Evolutionary conservation across 2,888 invertebrate genomes (phyloP), one percentile per base, ranked within the genome.

Genomic region (Caenorhabditis imperialis): DNA sequence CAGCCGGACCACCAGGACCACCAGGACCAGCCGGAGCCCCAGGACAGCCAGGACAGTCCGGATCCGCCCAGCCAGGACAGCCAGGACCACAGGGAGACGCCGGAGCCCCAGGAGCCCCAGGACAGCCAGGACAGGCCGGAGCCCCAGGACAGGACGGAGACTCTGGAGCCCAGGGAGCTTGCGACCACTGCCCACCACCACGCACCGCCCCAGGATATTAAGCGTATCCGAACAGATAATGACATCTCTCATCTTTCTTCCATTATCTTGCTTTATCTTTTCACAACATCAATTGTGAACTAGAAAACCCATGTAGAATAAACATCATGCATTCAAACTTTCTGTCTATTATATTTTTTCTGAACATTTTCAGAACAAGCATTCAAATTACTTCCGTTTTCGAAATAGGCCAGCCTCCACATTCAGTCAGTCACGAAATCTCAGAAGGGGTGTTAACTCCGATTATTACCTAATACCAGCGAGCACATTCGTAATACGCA

Each of bases 151-250:
- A 71, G 38, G 71, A 70, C 53, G 75, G 75, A 75, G 23, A 27
- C 22, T 57, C 70, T 20, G 79, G 79, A 69, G 50, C 55, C 54
- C 27, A 63, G 45, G 79, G 79, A 71, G 60, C 75, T 63, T 79
- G 79, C 77, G 77, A 77, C 60, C 79, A 79, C 67, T 79, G 79
- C 73, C 75, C 76, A 58, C 74, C 79, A 60, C 71, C 79, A 54
- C 67, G 79, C 35, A 72, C 77, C 58, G 79, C 79, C 38, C 77
- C 75, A 57, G 79, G 74, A 74, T 74, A 74, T 74, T 74, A 69
- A 69, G 23, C 18, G 16, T 65, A 65, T 65, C 67, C 67, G 35
- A 55, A 37, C 38, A 37, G 55, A 38, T 47, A 37, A 55, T 55
- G 54, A 63, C 62, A 67, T 57, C 44, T 18, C 23, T 53, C 57